phyloP scores from a whole-genome alignment of 1,140 invertebrate genomes.

The Dryas iulia region DNA sequence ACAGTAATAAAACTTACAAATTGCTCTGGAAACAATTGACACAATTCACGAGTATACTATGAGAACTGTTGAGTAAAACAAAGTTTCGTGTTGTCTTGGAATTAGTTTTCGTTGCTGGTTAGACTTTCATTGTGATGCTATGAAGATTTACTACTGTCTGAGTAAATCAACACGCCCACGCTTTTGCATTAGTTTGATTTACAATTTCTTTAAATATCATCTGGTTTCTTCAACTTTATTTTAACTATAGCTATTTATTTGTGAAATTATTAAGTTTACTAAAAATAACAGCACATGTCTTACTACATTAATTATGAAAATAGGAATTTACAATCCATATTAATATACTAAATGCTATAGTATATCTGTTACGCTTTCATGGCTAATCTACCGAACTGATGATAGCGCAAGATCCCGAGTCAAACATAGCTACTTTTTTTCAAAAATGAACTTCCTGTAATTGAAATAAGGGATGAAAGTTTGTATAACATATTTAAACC shows the following conservation, averaged over 20 bases:
- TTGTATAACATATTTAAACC: too few species aligned
- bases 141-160: conserved; percentile 18
- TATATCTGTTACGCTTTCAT: too few species aligned
- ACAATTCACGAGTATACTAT: not conserved
- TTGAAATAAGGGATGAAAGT: too few species aligned
- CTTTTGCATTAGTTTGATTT: conserved; percentile 19
- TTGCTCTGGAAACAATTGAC: conserved; percentile 9
- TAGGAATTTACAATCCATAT: too few species aligned
- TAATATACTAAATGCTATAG: too few species aligned
- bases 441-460: too few species aligned
- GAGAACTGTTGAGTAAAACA: conserved; percentile 5
- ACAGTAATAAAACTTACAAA: not conserved
- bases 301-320: too few species aligned
- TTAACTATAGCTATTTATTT: not conserved
- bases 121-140: conserved; percentile 28
- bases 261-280: too few species aligned
- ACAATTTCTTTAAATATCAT: not conserved
- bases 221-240: not conserved
- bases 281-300: too few species aligned
- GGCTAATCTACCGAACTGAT: too few species aligned
- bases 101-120: conserved; percentile 26
- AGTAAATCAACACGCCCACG: conserved; percentile 16
- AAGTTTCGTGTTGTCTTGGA: conserved; percentile 29
- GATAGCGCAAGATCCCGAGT: too few species aligned
- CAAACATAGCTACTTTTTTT: too few species aligned